Conservation (phyloP, 2,888 invertebrate species). For the Noctua pronuba region DNA sequence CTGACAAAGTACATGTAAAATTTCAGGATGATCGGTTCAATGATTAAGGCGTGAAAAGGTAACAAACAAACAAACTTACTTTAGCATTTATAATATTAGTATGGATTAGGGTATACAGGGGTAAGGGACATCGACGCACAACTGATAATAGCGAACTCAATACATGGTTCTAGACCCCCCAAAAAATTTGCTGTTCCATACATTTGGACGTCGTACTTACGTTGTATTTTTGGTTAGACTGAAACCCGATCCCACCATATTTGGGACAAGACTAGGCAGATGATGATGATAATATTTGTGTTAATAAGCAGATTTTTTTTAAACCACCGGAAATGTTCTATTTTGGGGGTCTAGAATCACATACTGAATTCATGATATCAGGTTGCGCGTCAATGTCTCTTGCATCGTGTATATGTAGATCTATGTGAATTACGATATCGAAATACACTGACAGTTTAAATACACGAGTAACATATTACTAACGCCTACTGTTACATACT, state of each 20-base stretch:
- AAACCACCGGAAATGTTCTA: neutral
- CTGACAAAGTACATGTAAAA: too few species aligned
- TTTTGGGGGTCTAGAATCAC: too few species aligned
- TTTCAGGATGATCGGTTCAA: too few species aligned
- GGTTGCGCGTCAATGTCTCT: neutral
- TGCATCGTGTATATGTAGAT: neutral
- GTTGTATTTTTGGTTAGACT: neutral
- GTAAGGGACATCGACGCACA: neutral
- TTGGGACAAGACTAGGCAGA: neutral
- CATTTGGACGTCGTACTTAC: neutral
- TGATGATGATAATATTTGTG: neutral
- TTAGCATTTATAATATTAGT: too few species aligned
- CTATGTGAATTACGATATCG: neutral
- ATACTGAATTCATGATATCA: neutral
- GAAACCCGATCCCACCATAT: neutral
- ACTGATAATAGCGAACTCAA: neutral
- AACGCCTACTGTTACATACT: neutral
- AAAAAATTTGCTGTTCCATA: neutral
- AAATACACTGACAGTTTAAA: too few species aligned
- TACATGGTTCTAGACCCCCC: neutral
- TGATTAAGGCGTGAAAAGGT: too few species aligned
- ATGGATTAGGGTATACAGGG: neutral
- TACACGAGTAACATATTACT: neutral
- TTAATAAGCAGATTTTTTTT: neutral
- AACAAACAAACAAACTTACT: too few species aligned